Evolutionary conservation across 2,113 vertebrate genomes (phyloP).

Genomic region (Zosterops lateralis): DNA sequence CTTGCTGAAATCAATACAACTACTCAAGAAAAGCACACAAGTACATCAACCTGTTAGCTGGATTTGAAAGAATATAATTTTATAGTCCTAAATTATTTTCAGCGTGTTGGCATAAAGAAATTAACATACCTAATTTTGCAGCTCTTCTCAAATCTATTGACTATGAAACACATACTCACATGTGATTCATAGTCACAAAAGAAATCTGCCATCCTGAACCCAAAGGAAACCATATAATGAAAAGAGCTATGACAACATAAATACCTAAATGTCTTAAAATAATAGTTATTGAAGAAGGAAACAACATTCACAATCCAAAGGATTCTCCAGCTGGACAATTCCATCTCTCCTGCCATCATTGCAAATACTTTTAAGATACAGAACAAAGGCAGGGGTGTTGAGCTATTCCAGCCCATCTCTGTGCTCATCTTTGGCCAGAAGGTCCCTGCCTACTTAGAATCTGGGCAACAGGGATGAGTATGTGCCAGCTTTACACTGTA

Average conservation of each 20-base stretch:
- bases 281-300: neutral
- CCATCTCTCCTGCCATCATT: neutral
- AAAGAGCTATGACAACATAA: neutral
- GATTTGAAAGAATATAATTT: neutral
- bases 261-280: neutral
- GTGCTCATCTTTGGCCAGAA: accelerated
- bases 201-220: neutral
- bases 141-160: neutral
- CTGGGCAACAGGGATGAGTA: neutral
- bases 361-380: neutral
- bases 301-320: neutral
- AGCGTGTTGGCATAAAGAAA: neutral
- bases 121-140: neutral
- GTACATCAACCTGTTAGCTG: neutral
- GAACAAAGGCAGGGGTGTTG: neutral
- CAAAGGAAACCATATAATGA: neutral
- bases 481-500: neutral
- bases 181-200: neutral
- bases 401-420: neutral
- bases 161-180: neutral
- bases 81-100: neutral
- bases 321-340: neutral
- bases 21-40: neutral
- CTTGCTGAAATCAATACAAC: neutral
- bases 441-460: neutral